Base-by-base conservation (phyloP, 2,888 invertebrate species). In the Girardia tigrina region DNA sequence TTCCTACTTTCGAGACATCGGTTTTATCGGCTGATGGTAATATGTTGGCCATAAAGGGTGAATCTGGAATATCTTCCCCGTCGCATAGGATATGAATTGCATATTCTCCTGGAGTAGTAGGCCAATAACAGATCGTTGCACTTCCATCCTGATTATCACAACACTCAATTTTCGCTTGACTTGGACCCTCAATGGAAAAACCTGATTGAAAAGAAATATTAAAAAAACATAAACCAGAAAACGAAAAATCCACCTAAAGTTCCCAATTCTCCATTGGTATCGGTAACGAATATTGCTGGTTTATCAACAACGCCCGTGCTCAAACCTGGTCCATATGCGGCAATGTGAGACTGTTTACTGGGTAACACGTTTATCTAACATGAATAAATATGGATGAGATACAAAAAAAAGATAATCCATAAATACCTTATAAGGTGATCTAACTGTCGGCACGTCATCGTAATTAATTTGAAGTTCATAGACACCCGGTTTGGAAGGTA, bases 401-500 rank as follows among this genome's bases (percentile, higher is more conserved):
- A n/a, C n/a, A n/a, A 36, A 12, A 36, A 36, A 36, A 12, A 36
- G 8, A 12, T 36, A 36, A 12, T 6, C n/a, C n/a, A 56, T 6
- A 56, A 20, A n/a, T 56, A 56, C 56, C 23, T 56, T 56, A n/a
- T 92, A 95, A 23, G 95, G 95, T 74, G 94, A 94, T 79, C 94
- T 92, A 91, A 83, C 91, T 0, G 95, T 92, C 81, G 93, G 92
- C 86, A 92, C 91, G 77, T 93, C 92, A 83, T 95, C 94, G 86
- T 93, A 94, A 86, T 92, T 92, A 79, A 97, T 91, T 80, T 88
- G 88, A 77, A 97, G 88, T 83, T 94, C 93, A 82, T 97, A 95
- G 36, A 92, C 88, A 72, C 95, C 95, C 83, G 93, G 92, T 84
- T 94, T 94, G 42, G 90, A 88, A 2, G 95, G 95, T 20, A 56